These are phyloP conservation scores for Lepidocyrtoides sp. DNA, from an alignment of 2,888 invertebrate genomes.

Conservation along the genomic window DNA sequence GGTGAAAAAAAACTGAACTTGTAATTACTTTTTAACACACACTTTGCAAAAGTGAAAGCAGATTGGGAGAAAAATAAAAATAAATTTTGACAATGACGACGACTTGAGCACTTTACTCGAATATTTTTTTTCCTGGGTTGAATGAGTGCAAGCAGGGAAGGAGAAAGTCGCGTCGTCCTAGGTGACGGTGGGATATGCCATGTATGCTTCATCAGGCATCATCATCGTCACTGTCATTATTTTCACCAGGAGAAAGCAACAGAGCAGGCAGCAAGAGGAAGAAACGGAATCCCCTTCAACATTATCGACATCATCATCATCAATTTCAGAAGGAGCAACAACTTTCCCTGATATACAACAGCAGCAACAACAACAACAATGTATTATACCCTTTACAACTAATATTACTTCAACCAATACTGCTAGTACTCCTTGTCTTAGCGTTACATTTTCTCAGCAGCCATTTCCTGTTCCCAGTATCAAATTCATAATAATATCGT, in stretches of 20 bases:
- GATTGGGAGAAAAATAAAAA: neutral
- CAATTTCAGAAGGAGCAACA: too few relatives aligned
- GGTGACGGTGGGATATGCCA: conserved; percentile 59
- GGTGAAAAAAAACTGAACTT: too few relatives aligned
- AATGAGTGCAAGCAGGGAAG: conserved; percentile 36
- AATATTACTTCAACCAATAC: too few relatives aligned
- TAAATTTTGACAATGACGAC: neutral
- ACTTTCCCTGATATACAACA: neutral
- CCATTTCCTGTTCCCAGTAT: neutral
- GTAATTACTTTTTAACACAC: too few relatives aligned
- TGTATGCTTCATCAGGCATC: conserved; percentile 56
- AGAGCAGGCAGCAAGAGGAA: neutral
- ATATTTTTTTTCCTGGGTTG: neutral
- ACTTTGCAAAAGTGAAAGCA: neutral
- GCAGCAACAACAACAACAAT: too few relatives aligned
- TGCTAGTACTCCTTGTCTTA: too few relatives aligned
- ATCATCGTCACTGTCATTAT: conserved; percentile 48
- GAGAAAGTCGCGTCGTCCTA: conserved; percentile 20
- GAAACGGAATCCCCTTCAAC: neutral
- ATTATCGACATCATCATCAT: neutral
- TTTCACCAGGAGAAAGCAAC: conserved; percentile 23
- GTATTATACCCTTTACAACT: too few relatives aligned
- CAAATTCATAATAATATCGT: neutral
- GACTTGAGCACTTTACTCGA: neutral
- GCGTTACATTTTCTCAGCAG: too few relatives aligned